Conservation (phyloP, 2,888 invertebrate genomes). For the Hirtodrosophila alboralis region DNA sequence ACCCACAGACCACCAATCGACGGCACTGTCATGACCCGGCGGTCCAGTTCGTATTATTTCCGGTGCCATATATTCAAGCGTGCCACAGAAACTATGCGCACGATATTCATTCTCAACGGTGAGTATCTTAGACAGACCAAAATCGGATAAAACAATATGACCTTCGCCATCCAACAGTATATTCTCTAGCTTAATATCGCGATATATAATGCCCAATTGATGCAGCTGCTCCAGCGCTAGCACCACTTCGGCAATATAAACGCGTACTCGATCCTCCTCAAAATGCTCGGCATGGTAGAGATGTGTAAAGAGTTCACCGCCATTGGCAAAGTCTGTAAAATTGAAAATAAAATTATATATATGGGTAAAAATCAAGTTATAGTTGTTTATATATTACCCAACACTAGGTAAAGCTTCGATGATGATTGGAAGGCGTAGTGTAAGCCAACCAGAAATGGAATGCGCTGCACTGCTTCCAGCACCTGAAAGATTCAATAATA, state of each 20-base stretch:
- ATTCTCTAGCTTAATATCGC: constrained; percentile 98
- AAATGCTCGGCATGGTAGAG: constrained; percentile 97
- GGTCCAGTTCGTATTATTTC: constrained; percentile 92
- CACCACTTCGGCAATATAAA: constrained; percentile 98
- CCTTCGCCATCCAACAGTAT: constrained; percentile 97
- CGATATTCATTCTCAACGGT: constrained; percentile 88
- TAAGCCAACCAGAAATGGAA: constrained; percentile 97
- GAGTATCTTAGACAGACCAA: constrained; percentile 97
- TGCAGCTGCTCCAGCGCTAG: constrained; percentile 97
- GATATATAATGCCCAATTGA: constrained; percentile 98
- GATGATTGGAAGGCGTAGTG: constrained; percentile 99
- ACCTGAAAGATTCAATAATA: constrained; percentile 87
- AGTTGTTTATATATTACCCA: constrained; percentile 89
- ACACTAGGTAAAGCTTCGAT: constrained; percentile 96
- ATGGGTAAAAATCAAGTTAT: too few species aligned
- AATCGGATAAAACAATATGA: constrained; percentile 98
- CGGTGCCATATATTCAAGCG: constrained; percentile 99
- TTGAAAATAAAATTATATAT: too few species aligned
- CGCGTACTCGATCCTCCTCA: constrained; percentile 93
- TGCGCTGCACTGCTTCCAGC: constrained; percentile 95
- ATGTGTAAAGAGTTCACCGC: constrained; percentile 98
- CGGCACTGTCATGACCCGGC: constrained; percentile 97
- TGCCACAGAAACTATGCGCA: constrained; percentile 99
- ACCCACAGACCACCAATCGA: constrained; percentile 99
- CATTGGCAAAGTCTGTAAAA: constrained; percentile 99